Conservation (phyloP, 1,140 invertebrate species). For the Drosophila oshimai region DNA sequence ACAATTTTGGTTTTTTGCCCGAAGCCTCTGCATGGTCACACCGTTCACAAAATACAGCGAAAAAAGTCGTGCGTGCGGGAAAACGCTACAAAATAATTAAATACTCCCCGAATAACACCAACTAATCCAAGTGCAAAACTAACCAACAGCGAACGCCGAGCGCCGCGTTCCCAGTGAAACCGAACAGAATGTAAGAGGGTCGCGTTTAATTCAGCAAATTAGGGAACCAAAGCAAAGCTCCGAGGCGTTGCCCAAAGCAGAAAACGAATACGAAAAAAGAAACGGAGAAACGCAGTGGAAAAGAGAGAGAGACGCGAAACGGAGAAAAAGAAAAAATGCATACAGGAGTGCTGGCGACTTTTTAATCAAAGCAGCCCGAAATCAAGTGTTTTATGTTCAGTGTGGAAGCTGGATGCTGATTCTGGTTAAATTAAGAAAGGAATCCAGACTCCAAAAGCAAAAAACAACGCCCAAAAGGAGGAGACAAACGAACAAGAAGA, state of each 20-base stretch:
- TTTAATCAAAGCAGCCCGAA: conserved; percentile 55
- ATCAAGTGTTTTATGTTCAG: conserved; percentile 2
- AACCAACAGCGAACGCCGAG: conserved; percentile 7
- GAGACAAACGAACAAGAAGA: conserved; percentile 21
- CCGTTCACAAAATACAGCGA: conserved; percentile 4
- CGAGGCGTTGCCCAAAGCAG: conserved; percentile 42
- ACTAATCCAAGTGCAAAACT: conserved; percentile 7
- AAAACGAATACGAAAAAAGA: conserved; percentile 31
- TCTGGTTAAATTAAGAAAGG: too few species aligned
- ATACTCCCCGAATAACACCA: conserved; percentile 18
- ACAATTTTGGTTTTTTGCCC: background rate
- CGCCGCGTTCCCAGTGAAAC: background rate
- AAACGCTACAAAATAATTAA: conserved; percentile 7
- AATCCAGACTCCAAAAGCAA: too few species aligned
- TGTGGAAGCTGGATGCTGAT: too few species aligned
- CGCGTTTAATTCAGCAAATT: conserved; percentile 21
- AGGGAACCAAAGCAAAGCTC: conserved; percentile 9
- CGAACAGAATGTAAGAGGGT: conserved; percentile 8
- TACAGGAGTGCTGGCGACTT: conserved; percentile 68
- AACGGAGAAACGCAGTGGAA: conserved; percentile 26
- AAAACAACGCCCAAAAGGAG: conserved; percentile 68
- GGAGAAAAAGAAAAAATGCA: conserved; percentile 66
- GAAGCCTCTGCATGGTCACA: background rate
- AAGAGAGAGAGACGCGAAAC: conserved; percentile 45
- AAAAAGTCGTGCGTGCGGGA: background rate